phyloP scores from a whole-genome alignment of 2,797 vertebrate species.

The Chanos chanos region DNA sequence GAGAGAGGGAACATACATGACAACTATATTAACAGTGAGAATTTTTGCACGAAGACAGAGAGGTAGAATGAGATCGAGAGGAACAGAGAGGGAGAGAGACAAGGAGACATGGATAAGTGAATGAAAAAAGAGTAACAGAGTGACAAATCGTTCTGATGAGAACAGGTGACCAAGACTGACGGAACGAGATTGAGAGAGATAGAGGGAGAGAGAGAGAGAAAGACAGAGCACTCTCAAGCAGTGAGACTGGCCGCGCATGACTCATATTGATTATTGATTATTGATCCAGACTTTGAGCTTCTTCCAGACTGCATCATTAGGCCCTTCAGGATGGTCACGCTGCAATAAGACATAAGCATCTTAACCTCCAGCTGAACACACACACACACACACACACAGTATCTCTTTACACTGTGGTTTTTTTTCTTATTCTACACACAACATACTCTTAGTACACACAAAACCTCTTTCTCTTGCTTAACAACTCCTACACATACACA shows the following conservation, averaged over 20 bases:
- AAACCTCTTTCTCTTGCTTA: too few relatives aligned
- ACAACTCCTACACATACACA: too few relatives aligned
- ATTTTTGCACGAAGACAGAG: conserved; percentile 16
- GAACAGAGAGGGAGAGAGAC: neutral
- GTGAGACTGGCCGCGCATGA: conserved; percentile 17
- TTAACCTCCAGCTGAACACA: neutral
- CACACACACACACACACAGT: conserved; percentile 2
- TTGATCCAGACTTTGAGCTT: conserved; percentile 60
- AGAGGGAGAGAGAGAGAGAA: neutral
- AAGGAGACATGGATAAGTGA: neutral
- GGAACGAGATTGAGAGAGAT: neutral
- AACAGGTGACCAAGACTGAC: too few relatives aligned
- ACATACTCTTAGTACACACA: too few relatives aligned
- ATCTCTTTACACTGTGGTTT: too few relatives aligned
- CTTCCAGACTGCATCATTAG: conserved; percentile 44
- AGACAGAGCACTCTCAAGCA: conserved; percentile 49
- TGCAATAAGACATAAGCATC: conserved; percentile 48
- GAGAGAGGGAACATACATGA: neutral
- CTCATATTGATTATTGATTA: conserved; percentile 47
- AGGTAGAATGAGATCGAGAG: conserved; percentile 6
- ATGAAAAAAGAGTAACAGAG: neutral
- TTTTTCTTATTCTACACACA: too few relatives aligned
- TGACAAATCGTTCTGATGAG: neutral
- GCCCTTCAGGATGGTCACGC: conserved; percentile 42
- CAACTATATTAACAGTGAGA: too few relatives aligned